Evolutionary conservation across 2,113 vertebrate genomes (phyloP).

Genomic region (Alosa alosa): DNA sequence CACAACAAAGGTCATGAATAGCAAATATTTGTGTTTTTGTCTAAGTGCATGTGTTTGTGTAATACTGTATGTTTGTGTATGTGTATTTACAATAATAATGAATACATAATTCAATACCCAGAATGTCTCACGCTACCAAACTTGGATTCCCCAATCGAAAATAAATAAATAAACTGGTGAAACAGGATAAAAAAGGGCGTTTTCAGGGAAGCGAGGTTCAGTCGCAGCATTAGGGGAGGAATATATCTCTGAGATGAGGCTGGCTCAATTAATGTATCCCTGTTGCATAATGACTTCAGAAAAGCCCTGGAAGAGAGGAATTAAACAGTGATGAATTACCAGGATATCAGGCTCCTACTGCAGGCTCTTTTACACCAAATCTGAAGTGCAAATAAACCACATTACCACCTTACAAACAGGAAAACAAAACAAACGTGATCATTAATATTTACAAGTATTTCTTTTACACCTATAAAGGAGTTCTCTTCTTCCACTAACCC

Average conservation of each 20-base stretch:
- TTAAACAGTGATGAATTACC: background rate
- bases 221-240: background rate
- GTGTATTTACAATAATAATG: background rate
- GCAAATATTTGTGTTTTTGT: background rate
- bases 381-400: background rate
- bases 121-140: background rate
- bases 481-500: background rate
- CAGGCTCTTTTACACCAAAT: background rate
- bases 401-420: constrained; percentile 4
- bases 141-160: background rate
- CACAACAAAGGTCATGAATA: background rate
- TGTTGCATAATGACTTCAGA: constrained; percentile 20
- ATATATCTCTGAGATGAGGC: background rate
- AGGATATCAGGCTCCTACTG: background rate
- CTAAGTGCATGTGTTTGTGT: background rate
- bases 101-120: background rate
- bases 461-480: background rate
- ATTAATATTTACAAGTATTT: constrained; percentile 10
- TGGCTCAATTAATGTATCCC: constrained; percentile 4
- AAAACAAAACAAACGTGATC: constrained; percentile 1
- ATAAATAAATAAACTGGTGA: background rate
- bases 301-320: background rate
- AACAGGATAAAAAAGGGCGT: background rate
- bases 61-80: background rate
- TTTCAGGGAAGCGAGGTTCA: background rate